Conservation (phyloP, 2,888 invertebrate species). For the Drosophila fungiperda region DNA sequence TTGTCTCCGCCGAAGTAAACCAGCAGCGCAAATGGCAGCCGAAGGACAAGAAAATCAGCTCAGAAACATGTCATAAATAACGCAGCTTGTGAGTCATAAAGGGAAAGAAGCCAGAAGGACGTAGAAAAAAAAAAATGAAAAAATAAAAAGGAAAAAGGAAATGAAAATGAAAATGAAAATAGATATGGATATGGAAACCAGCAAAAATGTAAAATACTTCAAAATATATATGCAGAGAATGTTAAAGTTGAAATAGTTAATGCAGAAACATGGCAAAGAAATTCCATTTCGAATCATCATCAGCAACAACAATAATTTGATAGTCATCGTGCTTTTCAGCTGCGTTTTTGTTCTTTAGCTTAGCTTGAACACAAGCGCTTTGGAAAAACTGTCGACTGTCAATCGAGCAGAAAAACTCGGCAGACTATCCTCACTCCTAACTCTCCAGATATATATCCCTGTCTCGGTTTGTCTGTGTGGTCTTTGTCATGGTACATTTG, state of each 20-base stretch:
- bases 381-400: slow-evolving; percentile 34
- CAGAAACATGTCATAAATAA: slow-evolving; percentile 66
- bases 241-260: slow-evolving; percentile 8
- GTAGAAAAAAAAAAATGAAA: neutral
- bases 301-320: slow-evolving; percentile 12
- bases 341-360: slow-evolving; percentile 12
- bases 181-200: slow-evolving; percentile 3
- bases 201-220: slow-evolving; percentile 10
- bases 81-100: slow-evolving; percentile 57
- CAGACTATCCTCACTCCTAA: slow-evolving; percentile 17
- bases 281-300: slow-evolving; percentile 33
- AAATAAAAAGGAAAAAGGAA: neutral
- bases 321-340: slow-evolving; percentile 1
- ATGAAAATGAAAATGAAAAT: slow-evolving; percentile 4
- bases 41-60: slow-evolving; percentile 39
- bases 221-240: slow-evolving; percentile 16
- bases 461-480: neutral
- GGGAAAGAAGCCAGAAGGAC: slow-evolving; percentile 16
- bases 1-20: slow-evolving; percentile 5
- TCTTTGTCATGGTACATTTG: slow-evolving; percentile 42
- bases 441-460: neutral
- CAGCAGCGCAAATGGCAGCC: slow-evolving; percentile 2
- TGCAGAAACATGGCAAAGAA: slow-evolving; percentile 14
- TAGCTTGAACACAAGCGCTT: slow-evolving; percentile 15
- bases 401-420: slow-evolving; percentile 53